Evolutionary conservation across 2,888 invertebrate species (phyloP).

Genomic region (Lochmaea crataegi): DNA sequence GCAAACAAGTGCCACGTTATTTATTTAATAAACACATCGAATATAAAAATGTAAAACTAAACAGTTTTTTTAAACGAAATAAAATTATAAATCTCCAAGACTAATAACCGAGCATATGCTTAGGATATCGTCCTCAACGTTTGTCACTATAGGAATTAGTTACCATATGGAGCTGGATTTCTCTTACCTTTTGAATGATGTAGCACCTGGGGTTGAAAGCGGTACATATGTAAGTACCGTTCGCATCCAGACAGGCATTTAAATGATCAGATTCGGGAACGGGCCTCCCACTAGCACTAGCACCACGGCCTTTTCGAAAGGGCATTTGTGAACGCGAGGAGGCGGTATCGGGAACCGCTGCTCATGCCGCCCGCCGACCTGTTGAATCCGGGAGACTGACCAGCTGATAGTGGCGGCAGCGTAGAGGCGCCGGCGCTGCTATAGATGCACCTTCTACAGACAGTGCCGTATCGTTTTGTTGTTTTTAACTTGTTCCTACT

Average conservation of each 20-base stretch:
- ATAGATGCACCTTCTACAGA: conserved; percentile 36
- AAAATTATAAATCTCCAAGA: not conserved
- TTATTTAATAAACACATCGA: not conserved
- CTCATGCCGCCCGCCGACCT: conserved; percentile 67
- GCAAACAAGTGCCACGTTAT: conserved; percentile 11
- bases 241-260: conserved; percentile 67
- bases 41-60: not conserved
- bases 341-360: conserved; percentile 55
- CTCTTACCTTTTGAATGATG: conserved; percentile 73
- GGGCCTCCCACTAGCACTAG: conserved; percentile 46
- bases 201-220: conserved; percentile 73
- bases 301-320: conserved; percentile 58
- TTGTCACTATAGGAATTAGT: conserved; percentile 1
- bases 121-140: conserved; percentile 9
- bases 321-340: conserved; percentile 63
- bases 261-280: conserved; percentile 57
- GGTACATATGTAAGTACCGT: conserved; percentile 73
- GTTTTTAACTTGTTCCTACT: no score
- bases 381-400: conserved; percentile 63
- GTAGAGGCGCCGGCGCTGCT: conserved; percentile 37
- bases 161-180: conserved; percentile 26
- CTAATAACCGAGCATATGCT: conserved; percentile 9
- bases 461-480: conserved; percentile 28
- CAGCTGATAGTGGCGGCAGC: conserved; percentile 60
- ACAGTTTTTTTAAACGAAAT: not conserved